These are phyloP conservation scores for Penaeus monodon DNA, from an alignment of 2,888 invertebrate species.

Conservation along the genomic window DNA sequence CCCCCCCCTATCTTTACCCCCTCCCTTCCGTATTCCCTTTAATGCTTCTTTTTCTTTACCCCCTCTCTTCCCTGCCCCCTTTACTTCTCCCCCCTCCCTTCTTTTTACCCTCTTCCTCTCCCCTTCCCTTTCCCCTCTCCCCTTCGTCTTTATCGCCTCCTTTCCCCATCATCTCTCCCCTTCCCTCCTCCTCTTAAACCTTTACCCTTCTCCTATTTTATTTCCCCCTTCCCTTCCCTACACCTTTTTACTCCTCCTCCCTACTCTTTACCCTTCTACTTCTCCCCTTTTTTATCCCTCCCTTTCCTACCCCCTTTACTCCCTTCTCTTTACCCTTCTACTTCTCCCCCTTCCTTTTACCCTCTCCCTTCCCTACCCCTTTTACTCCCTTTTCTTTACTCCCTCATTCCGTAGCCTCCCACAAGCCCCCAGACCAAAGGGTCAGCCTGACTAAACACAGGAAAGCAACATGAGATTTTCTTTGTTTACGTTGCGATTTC, in stretches of 20 bases:
- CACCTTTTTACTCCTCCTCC: not conserved
- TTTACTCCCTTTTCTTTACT: not conserved
- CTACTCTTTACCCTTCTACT: not conserved
- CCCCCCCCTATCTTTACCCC: too few relatives aligned
- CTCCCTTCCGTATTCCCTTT: too few relatives aligned
- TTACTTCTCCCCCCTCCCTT: not conserved
- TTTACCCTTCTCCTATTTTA: not conserved
- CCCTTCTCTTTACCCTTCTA: not conserved
- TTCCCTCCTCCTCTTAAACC: not conserved
- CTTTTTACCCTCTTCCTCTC: not conserved
- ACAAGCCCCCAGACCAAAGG: not conserved
- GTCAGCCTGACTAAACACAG: not conserved
- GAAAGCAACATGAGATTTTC: not conserved
- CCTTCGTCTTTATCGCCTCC: not conserved
- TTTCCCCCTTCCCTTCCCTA: not conserved
- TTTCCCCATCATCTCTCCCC: not conserved
- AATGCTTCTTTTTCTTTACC: not conserved
- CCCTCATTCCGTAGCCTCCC: not conserved
- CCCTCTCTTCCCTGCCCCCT: not conserved
- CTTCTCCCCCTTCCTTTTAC: not conserved
- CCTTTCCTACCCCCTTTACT: not conserved
- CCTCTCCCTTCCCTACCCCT: not conserved
- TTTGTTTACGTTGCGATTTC: not conserved
- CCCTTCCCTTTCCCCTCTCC: not conserved
- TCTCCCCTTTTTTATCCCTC: not conserved